Base-by-base conservation (phyloP, 2,888 invertebrate species). In the Zygogramma bicolorata region DNA sequence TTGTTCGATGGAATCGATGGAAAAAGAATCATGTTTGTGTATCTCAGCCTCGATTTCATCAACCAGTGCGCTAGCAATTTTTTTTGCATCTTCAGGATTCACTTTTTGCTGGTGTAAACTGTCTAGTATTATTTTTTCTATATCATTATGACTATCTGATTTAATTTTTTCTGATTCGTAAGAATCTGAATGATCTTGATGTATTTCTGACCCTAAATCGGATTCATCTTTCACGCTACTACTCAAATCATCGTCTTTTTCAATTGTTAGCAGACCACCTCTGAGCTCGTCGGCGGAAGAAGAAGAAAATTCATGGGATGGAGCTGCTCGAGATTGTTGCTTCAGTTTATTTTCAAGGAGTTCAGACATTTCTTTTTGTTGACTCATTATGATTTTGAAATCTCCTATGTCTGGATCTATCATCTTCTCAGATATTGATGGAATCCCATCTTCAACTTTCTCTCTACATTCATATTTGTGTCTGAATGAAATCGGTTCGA, bases 41-140 rank as follows among this genome's bases (percentile, higher is more conserved):
- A 90, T 88, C 83, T 89, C 89, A 2, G 84, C 85, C 82, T 90
- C 90, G 73, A 90, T 90, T 80, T 89, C 89, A 68, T 88, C 88
- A 1, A 90, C 85, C 62, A 90, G 82, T 75, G 88, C 87, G 74
- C 88, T 86, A 1, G 90, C 89, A 40, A 89, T 87, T 70, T 85
- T 84, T 81, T 88, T 86, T 0, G 89, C 90, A 80, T 90, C 89
- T 62, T 88, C 88, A 18, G 87, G 86, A 58, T 88, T 87, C 34
- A 88, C 86, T 79, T 85, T 86, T 78, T 87, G 86, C 27, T 86
- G 85, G 18, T 86, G 85, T 29, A 87, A 81, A 75, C 86, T 87
- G 74, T 88, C 87, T 31, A 87, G 75, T 34, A 86, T 86, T 10
- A 86, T 83, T 75, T 83, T 85, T 80, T 87, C 85, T 13, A 88